These are phyloP conservation scores for Dolichallabes microphthalmus DNA, from an alignment of 2,113 vertebrate genomes.

Conservation along the genomic window DNA sequence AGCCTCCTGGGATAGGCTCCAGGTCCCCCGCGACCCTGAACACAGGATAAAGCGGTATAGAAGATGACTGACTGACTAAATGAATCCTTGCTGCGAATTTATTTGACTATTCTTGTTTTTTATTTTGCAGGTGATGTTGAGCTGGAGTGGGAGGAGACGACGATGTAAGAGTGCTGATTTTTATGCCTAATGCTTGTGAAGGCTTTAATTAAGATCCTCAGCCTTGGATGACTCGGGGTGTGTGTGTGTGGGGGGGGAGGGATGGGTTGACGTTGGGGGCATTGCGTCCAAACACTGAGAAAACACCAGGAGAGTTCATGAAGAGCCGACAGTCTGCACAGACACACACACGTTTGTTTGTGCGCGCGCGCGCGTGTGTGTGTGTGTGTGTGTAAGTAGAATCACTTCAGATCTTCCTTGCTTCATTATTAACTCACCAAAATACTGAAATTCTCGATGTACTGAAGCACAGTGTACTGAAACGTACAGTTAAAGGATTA, in stretches of 20 bases:
- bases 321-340: not conserved
- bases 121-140: constrained; percentile 89
- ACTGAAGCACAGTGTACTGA: not conserved
- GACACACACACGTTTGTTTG: not conserved
- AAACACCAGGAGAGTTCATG: constrained; percentile 10
- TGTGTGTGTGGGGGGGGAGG: too few species aligned
- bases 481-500: not conserved
- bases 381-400: not conserved
- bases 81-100: not conserved
- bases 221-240: not conserved
- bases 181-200: constrained; percentile 11
- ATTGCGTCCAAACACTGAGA: constrained; percentile 20
- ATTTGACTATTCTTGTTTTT: not conserved
- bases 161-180: constrained; percentile 84
- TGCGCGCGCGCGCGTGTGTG: not conserved
- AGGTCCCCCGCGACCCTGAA: too few species aligned
- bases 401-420: not conserved
- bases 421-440: not conserved
- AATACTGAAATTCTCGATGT: not conserved
- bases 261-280: not conserved
- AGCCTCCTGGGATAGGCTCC: too few species aligned
- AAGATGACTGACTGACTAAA: too few species aligned
- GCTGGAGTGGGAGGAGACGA: constrained; percentile 98
- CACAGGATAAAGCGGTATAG: too few species aligned
- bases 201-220: constrained; percentile 6